Percentiles rank a stretch among this genome's conserved stretches.
Evolutionary conservation across 2,888 invertebrate species (phyloP).

Genomic region (Dendrolimus pini): DNA sequence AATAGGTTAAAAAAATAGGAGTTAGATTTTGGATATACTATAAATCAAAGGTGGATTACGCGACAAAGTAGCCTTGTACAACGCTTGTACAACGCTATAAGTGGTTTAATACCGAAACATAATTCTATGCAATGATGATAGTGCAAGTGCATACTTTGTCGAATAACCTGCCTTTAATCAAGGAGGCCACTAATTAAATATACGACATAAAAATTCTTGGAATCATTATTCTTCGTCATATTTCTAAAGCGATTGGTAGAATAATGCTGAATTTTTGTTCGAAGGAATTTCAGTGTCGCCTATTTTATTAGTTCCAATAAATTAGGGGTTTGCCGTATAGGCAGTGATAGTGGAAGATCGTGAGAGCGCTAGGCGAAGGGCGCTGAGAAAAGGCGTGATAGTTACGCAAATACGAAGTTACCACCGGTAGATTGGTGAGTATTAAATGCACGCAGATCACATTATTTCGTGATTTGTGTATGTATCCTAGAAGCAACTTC

Average conservation of each 20-base stretch:
- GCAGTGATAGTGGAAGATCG: constrained; percentile 66
- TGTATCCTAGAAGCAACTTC: constrained; percentile 25
- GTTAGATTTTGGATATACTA: constrained; percentile 72
- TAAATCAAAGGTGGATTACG: constrained; percentile 30
- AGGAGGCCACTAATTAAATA: constrained; percentile 41
- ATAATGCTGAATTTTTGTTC: constrained; percentile 7
- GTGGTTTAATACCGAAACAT: neutral
- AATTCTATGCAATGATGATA: neutral
- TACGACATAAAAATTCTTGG: constrained; percentile 23
- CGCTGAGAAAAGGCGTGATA: constrained; percentile 48
- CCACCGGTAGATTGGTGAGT: constrained; percentile 20
- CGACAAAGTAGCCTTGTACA: constrained; percentile 6
- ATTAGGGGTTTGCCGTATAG: constrained; percentile 51
- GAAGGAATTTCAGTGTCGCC: constrained; percentile 26
- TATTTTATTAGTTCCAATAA: constrained; percentile 42
- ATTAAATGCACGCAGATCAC: constrained; percentile 12
- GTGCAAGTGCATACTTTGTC: constrained; percentile 1
- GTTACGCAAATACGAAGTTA: constrained; percentile 23
- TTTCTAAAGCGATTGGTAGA: neutral
- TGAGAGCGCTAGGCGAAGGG: constrained; percentile 63
- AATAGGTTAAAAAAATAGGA: constrained; percentile 76
- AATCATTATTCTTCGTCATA: neutral
- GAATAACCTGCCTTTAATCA: constrained; percentile 29
- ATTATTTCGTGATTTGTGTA: neutral
- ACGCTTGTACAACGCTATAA: too few species aligned